Percentiles rank a stretch among this genome's conserved stretches.
Evolutionary conservation across 2,797 vertebrate species (phyloP).

Genomic region (Brotula barbata): DNA sequence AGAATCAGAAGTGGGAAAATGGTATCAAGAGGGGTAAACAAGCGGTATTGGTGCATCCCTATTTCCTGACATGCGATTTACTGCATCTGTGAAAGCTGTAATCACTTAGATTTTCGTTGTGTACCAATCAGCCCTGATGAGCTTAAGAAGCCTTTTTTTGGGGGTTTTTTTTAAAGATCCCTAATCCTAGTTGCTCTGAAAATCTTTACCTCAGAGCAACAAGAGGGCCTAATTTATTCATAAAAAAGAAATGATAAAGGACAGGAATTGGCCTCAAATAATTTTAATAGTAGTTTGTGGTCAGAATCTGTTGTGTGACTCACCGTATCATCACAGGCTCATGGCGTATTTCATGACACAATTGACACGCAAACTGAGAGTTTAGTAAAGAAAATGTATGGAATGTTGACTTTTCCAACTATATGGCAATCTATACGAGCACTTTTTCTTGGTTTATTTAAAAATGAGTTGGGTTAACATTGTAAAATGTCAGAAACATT

Average conservation of each 20-base stretch:
- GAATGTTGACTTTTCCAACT: too few relatives aligned
- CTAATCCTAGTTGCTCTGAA: conserved; percentile 12
- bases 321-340: conserved; percentile 35
- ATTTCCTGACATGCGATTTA: conserved; percentile 42
- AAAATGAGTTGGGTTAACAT: too few relatives aligned
- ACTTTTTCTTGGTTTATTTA: conserved; percentile 28
- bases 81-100: conserved; percentile 31
- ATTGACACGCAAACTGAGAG: too few relatives aligned
- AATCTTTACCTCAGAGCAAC: conserved; percentile 53
- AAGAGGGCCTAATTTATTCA: conserved; percentile 47
- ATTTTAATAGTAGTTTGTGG: conserved; percentile 30
- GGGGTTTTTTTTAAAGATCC: conserved; percentile 27
- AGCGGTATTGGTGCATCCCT: conserved; percentile 42
- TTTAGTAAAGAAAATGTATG: too few relatives aligned
- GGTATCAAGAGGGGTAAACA: too few relatives aligned
- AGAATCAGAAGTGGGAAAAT: too few relatives aligned
- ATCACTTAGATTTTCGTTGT: conserved; percentile 34
- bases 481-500: conserved; percentile 12
- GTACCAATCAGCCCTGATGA: conserved; percentile 34
- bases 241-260: conserved; percentile 24
- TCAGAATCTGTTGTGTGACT: conserved; percentile 15
- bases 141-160: conserved; percentile 26
- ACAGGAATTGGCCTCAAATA: conserved; percentile 31
- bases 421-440: conserved; percentile 1
- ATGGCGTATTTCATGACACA: conserved; percentile 37